A percentile compares a stretch with the other conserved stretches of the same genome.
phyloP scores from a whole-genome alignment of 2,113 vertebrate species.

The Argyrosomus japonicus region DNA sequence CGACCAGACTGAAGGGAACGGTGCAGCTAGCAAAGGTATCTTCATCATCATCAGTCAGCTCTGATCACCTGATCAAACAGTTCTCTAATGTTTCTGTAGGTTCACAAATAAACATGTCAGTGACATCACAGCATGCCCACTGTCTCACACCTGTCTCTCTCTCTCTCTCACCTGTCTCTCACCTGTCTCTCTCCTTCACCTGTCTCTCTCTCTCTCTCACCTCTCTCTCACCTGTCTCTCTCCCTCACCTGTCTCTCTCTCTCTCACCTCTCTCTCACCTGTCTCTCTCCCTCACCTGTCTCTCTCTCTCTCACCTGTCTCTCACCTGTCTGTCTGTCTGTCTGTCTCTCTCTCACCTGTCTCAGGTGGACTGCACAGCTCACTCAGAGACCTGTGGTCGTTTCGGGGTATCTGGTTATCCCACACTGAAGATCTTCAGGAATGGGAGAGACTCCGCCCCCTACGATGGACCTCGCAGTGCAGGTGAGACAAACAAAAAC shows the following conservation, averaged over 20 bases:
- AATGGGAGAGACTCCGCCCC: slow-evolving; percentile 75
- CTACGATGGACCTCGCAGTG: slow-evolving; percentile 82
- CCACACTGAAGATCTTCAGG: slow-evolving; percentile 84
- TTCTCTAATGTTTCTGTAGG: no score
- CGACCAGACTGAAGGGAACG: slow-evolving; percentile 74
- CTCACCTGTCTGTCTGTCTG: background rate
- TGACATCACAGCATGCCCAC: no score
- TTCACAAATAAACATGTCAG: no score
- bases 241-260: no score
- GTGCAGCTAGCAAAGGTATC: slow-evolving; percentile 82
- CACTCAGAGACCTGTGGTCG: slow-evolving; percentile 72
- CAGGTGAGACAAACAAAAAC: slow-evolving; percentile 64
- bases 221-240: slow-evolving; percentile 6
- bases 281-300: no score
- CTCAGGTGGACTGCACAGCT: slow-evolving; percentile 82
- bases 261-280: no score
- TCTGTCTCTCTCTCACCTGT: background rate
- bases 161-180: background rate
- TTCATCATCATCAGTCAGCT: no score
- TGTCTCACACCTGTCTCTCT: no score
- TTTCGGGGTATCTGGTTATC: slow-evolving; percentile 81
- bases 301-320: background rate
- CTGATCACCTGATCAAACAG: no score
- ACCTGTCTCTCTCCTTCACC: no score
- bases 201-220: background rate